A percentile compares a stretch with the other conserved stretches of the same genome.
These are phyloP conservation scores for Pionites leucogaster DNA, from an alignment of 2,113 vertebrate genomes.

Conservation along the genomic window DNA sequence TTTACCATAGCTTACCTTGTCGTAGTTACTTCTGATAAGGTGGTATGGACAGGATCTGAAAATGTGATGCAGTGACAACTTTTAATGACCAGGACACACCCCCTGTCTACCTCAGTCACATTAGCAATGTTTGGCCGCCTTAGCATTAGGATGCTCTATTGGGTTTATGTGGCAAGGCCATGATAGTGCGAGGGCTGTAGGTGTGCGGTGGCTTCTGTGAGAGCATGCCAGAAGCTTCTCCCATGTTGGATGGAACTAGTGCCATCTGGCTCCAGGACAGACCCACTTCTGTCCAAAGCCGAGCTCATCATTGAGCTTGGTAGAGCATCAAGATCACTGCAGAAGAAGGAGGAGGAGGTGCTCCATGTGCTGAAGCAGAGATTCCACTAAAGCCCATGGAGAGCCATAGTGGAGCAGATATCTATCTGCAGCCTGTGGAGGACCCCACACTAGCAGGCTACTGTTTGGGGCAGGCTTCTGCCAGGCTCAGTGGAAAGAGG, in stretches of 20 bases:
- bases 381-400: too few relatives aligned
- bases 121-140: accelerated
- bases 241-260: accelerated
- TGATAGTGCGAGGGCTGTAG: accelerated
- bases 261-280: neutral
- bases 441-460: too few relatives aligned
- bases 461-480: neutral
- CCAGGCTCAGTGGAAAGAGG: neutral
- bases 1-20: neutral
- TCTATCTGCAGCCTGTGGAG: too few relatives aligned
- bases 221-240: neutral
- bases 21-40: neutral
- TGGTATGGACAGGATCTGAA: too few relatives aligned
- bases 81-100: neutral
- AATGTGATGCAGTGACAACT: neutral
- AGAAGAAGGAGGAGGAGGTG: neutral
- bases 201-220: accelerated
- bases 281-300: accelerated
- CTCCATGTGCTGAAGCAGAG: accelerated
- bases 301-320: accelerated
- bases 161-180: accelerated
- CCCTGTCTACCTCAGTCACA: accelerated
- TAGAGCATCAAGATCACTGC: neutral
- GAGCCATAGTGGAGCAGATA: too few relatives aligned
- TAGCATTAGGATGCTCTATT: neutral